Evolutionary conservation across 2,888 invertebrate genomes (phyloP).

Genomic region (Eristalis arbustorum): DNA sequence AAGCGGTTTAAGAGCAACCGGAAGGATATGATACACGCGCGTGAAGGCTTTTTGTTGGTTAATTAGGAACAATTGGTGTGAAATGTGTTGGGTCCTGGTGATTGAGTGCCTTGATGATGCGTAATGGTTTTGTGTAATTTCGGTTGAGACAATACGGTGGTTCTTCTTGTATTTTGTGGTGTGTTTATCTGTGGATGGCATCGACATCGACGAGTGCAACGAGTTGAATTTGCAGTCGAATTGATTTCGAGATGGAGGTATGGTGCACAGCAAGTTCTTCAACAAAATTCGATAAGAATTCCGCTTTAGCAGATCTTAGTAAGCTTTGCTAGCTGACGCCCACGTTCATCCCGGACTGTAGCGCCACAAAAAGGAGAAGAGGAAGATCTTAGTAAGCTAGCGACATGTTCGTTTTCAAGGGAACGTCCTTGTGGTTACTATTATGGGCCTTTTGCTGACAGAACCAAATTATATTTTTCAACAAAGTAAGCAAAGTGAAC

Average conservation of each 20-base stretch:
- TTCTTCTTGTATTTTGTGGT: not conserved
- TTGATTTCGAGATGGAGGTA: not conserved
- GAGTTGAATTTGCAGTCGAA: not conserved
- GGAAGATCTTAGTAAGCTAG: too few relatives aligned
- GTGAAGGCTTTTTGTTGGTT: slow-evolving; percentile 40
- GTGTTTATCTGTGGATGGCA: not conserved
- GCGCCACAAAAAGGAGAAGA: too few relatives aligned
- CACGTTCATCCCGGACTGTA: too few relatives aligned
- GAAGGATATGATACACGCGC: slow-evolving; percentile 57
- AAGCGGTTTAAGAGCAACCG: slow-evolving; percentile 54
- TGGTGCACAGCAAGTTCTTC: not conserved
- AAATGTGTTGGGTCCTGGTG: not conserved
- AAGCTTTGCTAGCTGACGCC: too few relatives aligned
- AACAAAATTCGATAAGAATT: too few relatives aligned
- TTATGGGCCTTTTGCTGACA: too few relatives aligned
- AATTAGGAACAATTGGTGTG: slow-evolving; percentile 28
- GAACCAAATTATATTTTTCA: too few relatives aligned
- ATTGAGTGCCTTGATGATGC: not conserved
- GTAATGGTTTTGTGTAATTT: not conserved
- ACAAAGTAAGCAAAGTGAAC: too few relatives aligned
- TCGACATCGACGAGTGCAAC: not conserved
- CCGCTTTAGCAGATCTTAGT: too few relatives aligned
- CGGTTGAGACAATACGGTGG: not conserved
- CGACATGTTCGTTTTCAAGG: too few relatives aligned
- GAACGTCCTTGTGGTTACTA: too few relatives aligned